Evolutionary conservation across 2,113 vertebrate species (phyloP).

Genomic region (Lanius ludovicianus): DNA sequence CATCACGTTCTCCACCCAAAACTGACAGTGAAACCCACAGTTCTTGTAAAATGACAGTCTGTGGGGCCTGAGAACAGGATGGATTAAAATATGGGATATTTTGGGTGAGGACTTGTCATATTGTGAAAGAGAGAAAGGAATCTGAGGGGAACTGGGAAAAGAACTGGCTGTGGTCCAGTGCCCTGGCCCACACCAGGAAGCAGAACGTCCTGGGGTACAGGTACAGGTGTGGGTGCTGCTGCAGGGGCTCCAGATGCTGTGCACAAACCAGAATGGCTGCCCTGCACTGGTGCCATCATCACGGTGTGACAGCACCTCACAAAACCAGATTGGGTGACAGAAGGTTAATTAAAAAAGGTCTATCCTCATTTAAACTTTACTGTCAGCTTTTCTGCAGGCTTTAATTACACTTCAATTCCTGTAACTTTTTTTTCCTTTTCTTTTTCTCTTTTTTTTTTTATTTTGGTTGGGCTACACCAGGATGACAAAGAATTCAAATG

Average conservation of each 20-base stretch:
- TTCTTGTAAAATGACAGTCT: neutral
- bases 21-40: neutral
- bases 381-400: neutral
- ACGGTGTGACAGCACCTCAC: neutral
- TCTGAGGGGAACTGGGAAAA: neutral
- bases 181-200: neutral
- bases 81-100: neutral
- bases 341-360: neutral
- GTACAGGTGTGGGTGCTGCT: no score
- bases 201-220: neutral
- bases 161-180: neutral
- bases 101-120: fast-evolving
- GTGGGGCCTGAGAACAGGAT: neutral
- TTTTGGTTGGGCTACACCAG: neutral
- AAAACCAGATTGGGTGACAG: neutral
- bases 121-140: neutral
- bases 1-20: neutral
- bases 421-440: no score
- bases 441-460: neutral
- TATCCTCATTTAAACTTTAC: neutral
- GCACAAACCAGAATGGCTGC: neutral
- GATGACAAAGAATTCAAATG: neutral
- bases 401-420: neutral
- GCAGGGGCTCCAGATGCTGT: neutral
- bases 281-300: neutral